Percentiles rank a stretch among this genome's conserved stretches.
These are phyloP conservation scores for Hyposmocoma kahamanoa DNA, from an alignment of 1,140 invertebrate species.

Conservation along the genomic window DNA sequence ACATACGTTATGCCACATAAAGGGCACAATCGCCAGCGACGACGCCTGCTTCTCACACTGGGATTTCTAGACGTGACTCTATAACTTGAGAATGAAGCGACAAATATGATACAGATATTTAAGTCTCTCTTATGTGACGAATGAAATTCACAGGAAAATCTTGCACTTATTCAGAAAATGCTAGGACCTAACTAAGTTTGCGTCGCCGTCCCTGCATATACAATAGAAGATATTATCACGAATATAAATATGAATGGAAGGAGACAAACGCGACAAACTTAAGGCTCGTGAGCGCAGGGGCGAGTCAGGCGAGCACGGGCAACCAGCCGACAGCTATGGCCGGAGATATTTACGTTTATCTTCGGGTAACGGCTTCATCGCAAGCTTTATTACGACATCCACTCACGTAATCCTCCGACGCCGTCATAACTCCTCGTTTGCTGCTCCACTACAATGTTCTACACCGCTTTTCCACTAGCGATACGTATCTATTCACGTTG, in stretches of 20 bases:
- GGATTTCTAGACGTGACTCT: no score
- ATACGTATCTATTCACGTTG: background rate
- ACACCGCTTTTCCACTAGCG: conserved; percentile 51
- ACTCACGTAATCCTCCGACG: conserved; percentile 70
- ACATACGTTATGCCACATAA: conserved; percentile 56
- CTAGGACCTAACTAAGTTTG: no score
- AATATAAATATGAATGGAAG: conserved; percentile 19
- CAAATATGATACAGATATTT: no score
- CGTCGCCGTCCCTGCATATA: background rate
- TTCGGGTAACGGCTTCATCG: conserved; percentile 71
- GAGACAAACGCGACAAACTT: conserved; percentile 11
- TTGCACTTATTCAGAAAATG: no score
- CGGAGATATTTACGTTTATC: conserved; percentile 72
- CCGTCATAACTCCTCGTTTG: conserved; percentile 71
- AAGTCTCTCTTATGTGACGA: no score
- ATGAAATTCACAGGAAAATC: no score
- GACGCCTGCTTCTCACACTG: conserved; percentile 3
- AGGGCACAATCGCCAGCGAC: conserved; percentile 23
- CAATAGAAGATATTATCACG: conserved; percentile 13
- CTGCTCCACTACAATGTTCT: conserved; percentile 60
- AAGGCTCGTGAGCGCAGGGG: background rate
- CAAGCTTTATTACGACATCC: conserved; percentile 74
- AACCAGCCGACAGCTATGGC: conserved; percentile 46
- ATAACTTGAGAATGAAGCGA: no score
- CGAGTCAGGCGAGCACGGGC: conserved; percentile 23